A percentile compares a stretch with the other conserved stretches of the same genome.
Conservation (phyloP, 2,113 vertebrate species). For the Pomatostomus ruficeps region DNA sequence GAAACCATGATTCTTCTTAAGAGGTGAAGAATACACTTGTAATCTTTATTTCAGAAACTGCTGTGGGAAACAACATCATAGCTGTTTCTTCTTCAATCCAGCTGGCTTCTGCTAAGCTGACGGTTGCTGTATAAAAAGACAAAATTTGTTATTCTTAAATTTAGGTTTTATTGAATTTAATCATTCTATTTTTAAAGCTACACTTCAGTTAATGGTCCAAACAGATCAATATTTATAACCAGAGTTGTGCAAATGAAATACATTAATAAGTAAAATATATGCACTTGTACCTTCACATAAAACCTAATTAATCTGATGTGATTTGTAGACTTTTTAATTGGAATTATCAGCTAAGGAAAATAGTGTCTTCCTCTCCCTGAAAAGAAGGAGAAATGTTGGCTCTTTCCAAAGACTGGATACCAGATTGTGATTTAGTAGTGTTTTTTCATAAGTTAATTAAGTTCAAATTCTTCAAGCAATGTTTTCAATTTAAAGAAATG, state of each 20-base stretch:
- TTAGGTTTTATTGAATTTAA: conserved; percentile 30
- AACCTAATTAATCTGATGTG: conserved; percentile 4
- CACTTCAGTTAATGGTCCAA: conserved; percentile 12
- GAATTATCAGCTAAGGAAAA: background rate
- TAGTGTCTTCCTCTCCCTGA: background rate
- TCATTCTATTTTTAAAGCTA: conserved; percentile 35
- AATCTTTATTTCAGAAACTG: background rate
- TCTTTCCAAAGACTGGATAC: background rate
- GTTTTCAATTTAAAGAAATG: background rate
- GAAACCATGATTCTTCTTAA: background rate
- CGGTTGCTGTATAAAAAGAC: background rate
- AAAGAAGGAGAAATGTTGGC: background rate
- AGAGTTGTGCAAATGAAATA: conserved; percentile 8
- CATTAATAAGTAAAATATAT: conserved; percentile 27
- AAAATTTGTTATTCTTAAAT: background rate
- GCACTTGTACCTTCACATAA: background rate
- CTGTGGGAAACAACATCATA: background rate
- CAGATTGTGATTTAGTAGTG: background rate
- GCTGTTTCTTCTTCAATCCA: background rate
- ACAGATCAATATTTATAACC: conserved; percentile 50
- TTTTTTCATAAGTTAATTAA: background rate
- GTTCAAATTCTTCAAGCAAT: background rate
- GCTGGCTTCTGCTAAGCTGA: background rate
- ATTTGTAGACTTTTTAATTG: background rate
- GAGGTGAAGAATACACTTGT: background rate